These are phyloP conservation scores for Alectura lathami DNA, from an alignment of 2,113 vertebrate species.

Conservation along the genomic window DNA sequence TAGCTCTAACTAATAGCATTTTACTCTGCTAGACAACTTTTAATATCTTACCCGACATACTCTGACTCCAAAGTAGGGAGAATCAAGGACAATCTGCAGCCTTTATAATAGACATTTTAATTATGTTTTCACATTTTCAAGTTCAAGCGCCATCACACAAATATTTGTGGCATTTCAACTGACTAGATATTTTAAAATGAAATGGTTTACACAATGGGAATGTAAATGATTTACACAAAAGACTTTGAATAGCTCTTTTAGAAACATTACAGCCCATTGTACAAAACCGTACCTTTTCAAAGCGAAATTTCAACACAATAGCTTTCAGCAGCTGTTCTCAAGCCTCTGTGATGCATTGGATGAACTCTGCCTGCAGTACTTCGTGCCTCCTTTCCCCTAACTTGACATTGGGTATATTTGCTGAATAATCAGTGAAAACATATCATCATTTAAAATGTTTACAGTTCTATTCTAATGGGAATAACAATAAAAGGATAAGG, in stretches of 20 bases:
- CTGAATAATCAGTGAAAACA: constrained; percentile 29
- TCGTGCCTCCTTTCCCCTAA: constrained; percentile 38
- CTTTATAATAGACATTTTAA: neutral
- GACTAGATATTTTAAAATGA: neutral
- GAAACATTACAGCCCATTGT: neutral
- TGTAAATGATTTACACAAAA: constrained; percentile 26
- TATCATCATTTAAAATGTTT: constrained; percentile 34
- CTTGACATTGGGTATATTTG: neutral
- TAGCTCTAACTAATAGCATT: neutral
- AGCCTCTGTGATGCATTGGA: neutral
- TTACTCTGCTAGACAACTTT: neutral
- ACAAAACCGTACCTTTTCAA: constrained; percentile 19
- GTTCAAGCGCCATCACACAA: neutral
- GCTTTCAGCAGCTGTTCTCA: constrained; percentile 45
- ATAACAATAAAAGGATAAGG: constrained; percentile 3
- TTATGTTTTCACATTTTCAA: neutral
- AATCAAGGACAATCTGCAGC: neutral
- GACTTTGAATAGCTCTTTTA: neutral
- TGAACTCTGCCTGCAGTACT: constrained; percentile 6
- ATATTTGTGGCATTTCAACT: neutral
- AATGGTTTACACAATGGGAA: neutral
- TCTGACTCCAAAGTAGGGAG: neutral
- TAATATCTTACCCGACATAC: neutral
- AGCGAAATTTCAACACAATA: constrained; percentile 34
- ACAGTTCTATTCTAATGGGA: neutral